Conservation (phyloP, 2,888 invertebrate species). For the Macrosoma leucophasiata region DNA sequence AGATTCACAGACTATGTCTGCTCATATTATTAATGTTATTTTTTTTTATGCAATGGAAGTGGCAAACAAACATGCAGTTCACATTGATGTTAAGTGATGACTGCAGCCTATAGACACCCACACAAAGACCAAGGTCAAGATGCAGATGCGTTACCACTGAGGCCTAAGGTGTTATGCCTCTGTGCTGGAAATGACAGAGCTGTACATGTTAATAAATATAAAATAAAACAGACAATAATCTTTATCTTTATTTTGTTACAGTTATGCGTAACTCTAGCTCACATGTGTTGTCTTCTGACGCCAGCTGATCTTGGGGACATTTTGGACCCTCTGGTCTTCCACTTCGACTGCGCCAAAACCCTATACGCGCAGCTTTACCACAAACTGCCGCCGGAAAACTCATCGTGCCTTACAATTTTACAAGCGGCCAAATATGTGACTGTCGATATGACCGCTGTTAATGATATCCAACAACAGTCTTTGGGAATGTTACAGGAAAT, state of each 20-base stretch:
- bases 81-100: too few relatives aligned
- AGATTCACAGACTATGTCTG: too few relatives aligned
- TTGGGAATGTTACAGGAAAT: constrained; percentile 62
- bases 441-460: constrained; percentile 46
- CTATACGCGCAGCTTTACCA: constrained; percentile 55
- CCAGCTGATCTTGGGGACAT: constrained; percentile 76
- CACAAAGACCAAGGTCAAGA: too few relatives aligned
- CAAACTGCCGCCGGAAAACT: constrained; percentile 58
- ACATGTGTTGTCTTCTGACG: constrained; percentile 77
- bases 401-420: constrained; percentile 55
- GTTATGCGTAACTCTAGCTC: constrained; percentile 84
- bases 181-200: too few relatives aligned
- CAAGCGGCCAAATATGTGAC: constrained; percentile 69
- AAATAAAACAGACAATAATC: too few relatives aligned
- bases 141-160: too few relatives aligned
- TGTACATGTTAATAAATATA: too few relatives aligned
- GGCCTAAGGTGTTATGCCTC: too few relatives aligned
- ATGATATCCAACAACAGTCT: constrained; percentile 50
- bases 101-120: too few relatives aligned
- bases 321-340: constrained; percentile 63
- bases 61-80: too few relatives aligned
- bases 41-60: too few relatives aligned
- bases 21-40: too few relatives aligned
- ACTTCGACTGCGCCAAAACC: constrained; percentile 57
- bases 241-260: constrained; percentile 61